A percentile compares a stretch with the other conserved stretches of the same genome.
Evolutionary conservation across 1,140 invertebrate genomes (phyloP).

Genomic region (Hydropsyche tenuis): DNA sequence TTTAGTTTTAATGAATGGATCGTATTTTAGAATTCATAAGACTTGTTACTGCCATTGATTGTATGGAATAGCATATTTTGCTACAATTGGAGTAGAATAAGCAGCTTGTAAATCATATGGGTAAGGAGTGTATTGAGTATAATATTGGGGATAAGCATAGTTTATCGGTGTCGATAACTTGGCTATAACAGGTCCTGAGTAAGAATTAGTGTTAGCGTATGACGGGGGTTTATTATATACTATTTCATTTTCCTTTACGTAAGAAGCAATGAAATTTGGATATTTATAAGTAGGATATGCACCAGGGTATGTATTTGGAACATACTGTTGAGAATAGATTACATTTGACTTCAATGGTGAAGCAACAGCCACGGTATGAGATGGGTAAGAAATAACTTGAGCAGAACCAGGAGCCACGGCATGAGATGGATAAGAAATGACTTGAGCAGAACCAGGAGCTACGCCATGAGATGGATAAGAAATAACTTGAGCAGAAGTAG

Average conservation of each 20-base stretch:
- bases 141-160: conserved; percentile 28
- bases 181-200: conserved; percentile 26
- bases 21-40: background rate
- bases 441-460: background rate
- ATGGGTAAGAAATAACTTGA: conserved; percentile 15
- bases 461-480: conserved; percentile 11
- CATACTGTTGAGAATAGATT: background rate
- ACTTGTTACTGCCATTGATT: conserved; percentile 23
- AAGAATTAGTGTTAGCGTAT: conserved; percentile 41
- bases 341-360: conserved; percentile 15
- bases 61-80: conserved; percentile 21
- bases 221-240: conserved; percentile 26
- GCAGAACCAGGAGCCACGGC: background rate
- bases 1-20: background rate
- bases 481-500: background rate
- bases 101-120: background rate
- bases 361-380: conserved; percentile 1
- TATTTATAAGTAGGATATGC: background rate
- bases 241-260: background rate
- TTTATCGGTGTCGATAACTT: conserved; percentile 19
- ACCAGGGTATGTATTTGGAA: background rate
- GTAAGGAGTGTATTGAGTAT: conserved; percentile 19
- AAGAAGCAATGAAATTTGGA: conserved; percentile 18
- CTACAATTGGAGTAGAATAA: conserved; percentile 16
- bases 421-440: too few species aligned